A percentile compares a stretch with the other conserved stretches of the same genome.
These are phyloP conservation scores for Panagrolaimus sp. DNA, from an alignment of 1,140 invertebrate species.

Conservation along the genomic window DNA sequence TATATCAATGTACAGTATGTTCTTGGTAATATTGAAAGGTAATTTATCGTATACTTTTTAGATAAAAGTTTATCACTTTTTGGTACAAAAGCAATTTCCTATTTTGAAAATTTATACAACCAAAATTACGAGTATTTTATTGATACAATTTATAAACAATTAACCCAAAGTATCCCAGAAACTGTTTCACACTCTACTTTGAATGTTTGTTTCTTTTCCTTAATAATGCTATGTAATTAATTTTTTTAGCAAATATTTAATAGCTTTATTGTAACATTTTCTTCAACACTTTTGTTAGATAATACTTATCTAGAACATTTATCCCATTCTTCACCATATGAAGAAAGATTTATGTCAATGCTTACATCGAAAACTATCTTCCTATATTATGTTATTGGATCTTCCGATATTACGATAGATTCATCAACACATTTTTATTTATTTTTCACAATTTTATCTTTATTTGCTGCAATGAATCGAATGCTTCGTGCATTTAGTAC, in stretches of 20 bases:
- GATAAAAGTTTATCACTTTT: not conserved
- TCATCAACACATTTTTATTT: not conserved
- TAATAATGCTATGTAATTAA: too few species aligned
- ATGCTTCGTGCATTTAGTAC: not conserved
- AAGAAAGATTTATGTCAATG: not conserved
- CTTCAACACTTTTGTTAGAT: not conserved
- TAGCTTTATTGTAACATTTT: not conserved
- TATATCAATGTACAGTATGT: constrained; percentile 2
- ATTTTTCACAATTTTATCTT: not conserved
- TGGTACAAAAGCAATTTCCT: not conserved
- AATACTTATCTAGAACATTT: not conserved
- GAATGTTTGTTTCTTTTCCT: not conserved
- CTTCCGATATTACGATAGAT: not conserved
- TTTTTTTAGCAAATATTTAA: constrained; percentile 1
- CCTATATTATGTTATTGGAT: not conserved
- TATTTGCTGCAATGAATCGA: not conserved
- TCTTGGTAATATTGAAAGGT: not conserved
- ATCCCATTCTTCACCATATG: not conserved
- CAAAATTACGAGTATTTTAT: not conserved
- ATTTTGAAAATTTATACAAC: not conserved
- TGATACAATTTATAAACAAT: not conserved
- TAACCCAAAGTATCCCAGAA: not conserved
- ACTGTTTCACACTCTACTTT: not conserved
- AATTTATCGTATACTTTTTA: not conserved
- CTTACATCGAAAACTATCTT: not conserved